Base-by-base conservation (phyloP, 2,888 invertebrate genomes). In the Bimastos eiseni region DNA sequence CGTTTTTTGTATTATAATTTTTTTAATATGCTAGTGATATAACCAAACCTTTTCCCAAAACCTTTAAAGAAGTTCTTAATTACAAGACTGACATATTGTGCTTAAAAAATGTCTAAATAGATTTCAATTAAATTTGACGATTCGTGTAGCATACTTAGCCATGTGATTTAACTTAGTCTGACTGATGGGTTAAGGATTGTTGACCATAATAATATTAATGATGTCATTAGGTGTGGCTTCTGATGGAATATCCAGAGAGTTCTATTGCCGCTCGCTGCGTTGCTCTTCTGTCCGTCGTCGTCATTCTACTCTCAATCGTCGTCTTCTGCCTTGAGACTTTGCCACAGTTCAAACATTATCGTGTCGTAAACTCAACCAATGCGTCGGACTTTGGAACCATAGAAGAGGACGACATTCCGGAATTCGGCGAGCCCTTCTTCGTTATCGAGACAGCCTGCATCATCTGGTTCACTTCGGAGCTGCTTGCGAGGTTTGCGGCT, bases 271-370 rank as follows among this genome's bases (percentile, higher is more conserved):
- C 99, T 95, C 97, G 99, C 95, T 97, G 98, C 94, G 98, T 99
- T 96, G 99, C 99, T 95, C 99, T 99, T 96, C 98, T 99, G 96
- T 99, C 98, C 95, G 99, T 99, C 95, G 97, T 98, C 96, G 98
- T 99, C 96, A 99, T 99, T 96, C 97, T 99, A 95, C 97, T 99
- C 95, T 99, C 99, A 95, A 99, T 99, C 96, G 98, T 99, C 96
- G 99, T 99, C 96, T 99, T 99, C 97, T 99, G 99, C 96, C 97
- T 99, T 96, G 99, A 99, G 96, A 99, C 99, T 95, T 97, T 99
- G 96, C 99, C 99, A 94, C 98, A 98, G 96, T 99, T 99, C 96
- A 99, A 99, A 96, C 98, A 99, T 96, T 99, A 99, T 96, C 98
- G 98, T 92, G 93, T 95, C 91, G 94, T 94, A 92, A 95, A 95